These are phyloP conservation scores for Anisognathus igniventris DNA, from an alignment of 2,797 vertebrate genomes.

Conservation along the genomic window DNA sequence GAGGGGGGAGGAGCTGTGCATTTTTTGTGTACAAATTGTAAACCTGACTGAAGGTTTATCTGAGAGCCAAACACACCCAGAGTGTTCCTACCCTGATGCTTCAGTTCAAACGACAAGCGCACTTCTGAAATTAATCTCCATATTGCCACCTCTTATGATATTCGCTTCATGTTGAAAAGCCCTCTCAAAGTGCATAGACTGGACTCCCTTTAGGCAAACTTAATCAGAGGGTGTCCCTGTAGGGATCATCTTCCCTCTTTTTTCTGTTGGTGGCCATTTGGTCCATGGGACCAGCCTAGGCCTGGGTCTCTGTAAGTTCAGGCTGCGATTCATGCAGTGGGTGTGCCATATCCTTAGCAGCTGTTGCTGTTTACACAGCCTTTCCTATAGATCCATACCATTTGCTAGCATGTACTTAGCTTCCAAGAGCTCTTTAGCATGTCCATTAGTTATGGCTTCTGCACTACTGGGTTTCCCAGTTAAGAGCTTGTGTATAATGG, in stretches of 20 bases:
- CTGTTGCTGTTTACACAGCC: background rate
- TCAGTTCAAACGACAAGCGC: background rate
- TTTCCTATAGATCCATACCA: background rate
- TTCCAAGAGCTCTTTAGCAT: background rate
- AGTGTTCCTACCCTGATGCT: background rate
- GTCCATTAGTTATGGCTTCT: background rate
- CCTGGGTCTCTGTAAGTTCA: background rate
- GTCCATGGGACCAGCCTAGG: no score
- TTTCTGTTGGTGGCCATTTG: background rate
- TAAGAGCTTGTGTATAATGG: background rate
- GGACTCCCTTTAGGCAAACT: background rate
- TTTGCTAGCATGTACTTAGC: background rate
- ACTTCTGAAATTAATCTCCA: background rate
- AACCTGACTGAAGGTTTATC: background rate
- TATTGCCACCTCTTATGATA: background rate
- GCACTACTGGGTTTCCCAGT: background rate
- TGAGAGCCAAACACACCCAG: background rate
- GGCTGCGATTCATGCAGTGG: background rate
- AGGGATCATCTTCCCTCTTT: background rate
- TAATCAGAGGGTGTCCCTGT: background rate
- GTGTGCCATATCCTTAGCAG: background rate
- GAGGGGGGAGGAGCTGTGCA: background rate
- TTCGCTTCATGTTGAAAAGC: accelerated
- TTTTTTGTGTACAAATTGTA: background rate
- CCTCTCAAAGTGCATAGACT: background rate